Base-by-base conservation (phyloP, 1,140 invertebrate genomes). In the Drosophila mojavensis region DNA sequence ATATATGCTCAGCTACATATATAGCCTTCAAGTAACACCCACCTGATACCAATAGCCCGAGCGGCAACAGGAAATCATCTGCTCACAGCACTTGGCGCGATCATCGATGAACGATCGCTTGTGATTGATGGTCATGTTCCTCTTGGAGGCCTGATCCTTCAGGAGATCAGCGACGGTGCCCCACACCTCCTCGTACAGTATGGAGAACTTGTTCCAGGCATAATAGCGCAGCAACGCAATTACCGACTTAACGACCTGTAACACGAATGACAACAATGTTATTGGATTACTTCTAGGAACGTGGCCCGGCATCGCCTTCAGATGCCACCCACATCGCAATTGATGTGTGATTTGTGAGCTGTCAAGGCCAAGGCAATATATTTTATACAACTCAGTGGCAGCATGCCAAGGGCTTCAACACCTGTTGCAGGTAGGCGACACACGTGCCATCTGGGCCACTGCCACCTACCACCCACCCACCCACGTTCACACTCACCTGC, bases 181-280 rank as follows among this genome's bases (percentile, higher is more conserved):
- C 95, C 95, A 97, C 0, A 94, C 93, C 58, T 96, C 95, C 88
- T 99, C 97, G 64, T 96, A 96, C n/a, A 99, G 94, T 51, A 99
- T 96, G 15, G 97, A 96, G 93, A 99, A 99, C 91, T 98, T 98
- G 65, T 96, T 95, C 98, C 98, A 99, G 78, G 96, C 95, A 93
- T 97, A 98, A 93, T 98, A 97, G 43, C 95, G 94, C 62, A 99
- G 93, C 51, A 99, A 93, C 0, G 98, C 95, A 84, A 99, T 96
- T 56, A 99, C 95, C 20, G 98, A 98, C 93, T 98, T 98, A 33
- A 97, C 98, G 24, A 98, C 97, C 95, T 97, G 92, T 43, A 93
- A 93, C 41, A 15, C 56, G 28, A 59, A 58, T 59, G 43, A 10
- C 43, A 13, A 28, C 48, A 47, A 54, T 54, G 20, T 39, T 43